phyloP scores from a whole-genome alignment of 2,888 invertebrate genomes.

The Dasypolia templi region DNA sequence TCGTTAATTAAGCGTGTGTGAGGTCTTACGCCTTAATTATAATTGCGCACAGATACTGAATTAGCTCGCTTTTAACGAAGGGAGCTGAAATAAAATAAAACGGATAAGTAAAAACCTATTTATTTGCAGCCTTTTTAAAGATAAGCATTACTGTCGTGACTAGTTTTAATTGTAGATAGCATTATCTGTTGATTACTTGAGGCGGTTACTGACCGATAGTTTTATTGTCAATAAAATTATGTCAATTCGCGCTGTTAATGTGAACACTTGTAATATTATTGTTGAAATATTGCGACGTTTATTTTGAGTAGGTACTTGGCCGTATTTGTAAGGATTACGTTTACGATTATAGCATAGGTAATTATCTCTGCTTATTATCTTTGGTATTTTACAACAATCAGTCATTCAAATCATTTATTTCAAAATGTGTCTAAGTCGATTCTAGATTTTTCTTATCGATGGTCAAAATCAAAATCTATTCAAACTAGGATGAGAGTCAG shows the following conservation, averaged over 20 bases:
- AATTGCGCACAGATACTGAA: conserved; percentile 78
- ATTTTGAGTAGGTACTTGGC: conserved; percentile 23
- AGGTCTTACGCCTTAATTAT: conserved; percentile 85
- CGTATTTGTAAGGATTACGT: conserved; percentile 19
- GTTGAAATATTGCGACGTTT: conserved; percentile 54
- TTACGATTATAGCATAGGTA: conserved; percentile 27
- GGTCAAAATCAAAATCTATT: no score
- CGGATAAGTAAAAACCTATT: conserved; percentile 48
- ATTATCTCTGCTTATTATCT: conserved; percentile 5
- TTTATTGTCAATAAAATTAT: conserved; percentile 51
- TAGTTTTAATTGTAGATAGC: conserved; percentile 66
- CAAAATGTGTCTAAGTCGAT: background rate
- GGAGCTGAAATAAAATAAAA: conserved; percentile 52
- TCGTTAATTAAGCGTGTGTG: conserved; percentile 84
- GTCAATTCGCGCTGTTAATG: conserved; percentile 50
- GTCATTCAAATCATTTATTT: background rate
- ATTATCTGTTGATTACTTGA: conserved; percentile 62
- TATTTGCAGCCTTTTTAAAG: conserved; percentile 57
- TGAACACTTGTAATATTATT: conserved; percentile 46
- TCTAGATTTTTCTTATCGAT: conserved; percentile 22
- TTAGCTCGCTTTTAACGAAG: conserved; percentile 66
- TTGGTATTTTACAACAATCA: background rate
- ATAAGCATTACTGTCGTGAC: conserved; percentile 65
- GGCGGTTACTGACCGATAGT: conserved; percentile 59
- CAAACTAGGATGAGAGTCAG: no score